Conservation (phyloP, 2,888 invertebrate species). For the Cerastis leucographa region DNA sequence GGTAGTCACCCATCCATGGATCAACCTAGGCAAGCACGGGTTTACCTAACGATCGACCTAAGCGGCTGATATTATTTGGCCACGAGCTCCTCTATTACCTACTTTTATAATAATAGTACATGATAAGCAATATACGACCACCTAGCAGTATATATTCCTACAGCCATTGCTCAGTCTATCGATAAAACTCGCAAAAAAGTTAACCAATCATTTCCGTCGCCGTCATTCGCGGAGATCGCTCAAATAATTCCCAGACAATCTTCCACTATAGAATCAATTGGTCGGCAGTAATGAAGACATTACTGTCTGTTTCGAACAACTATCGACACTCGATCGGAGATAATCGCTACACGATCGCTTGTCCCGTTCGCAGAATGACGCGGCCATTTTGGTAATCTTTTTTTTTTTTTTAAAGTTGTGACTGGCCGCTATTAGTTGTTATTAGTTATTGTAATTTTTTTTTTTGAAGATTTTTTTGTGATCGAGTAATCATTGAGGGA, state of each 20-base stretch:
- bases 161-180: neutral
- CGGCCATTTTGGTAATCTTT: conserved; percentile 49
- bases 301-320: conserved; percentile 77
- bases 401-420: conserved; percentile 59
- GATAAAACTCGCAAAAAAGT: conserved; percentile 6
- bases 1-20: too few relatives aligned
- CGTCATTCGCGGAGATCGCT: conserved; percentile 46
- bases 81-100: too few relatives aligned
- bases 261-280: conserved; percentile 80
- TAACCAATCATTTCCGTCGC: conserved; percentile 39
- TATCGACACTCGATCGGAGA: conserved; percentile 78
- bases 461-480: conserved; percentile 15
- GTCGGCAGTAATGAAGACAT: conserved; percentile 85
- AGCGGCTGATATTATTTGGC: too few relatives aligned
- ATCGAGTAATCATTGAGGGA: conserved; percentile 33
- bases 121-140: neutral
- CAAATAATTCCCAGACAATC: conserved; percentile 62
- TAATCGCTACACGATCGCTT: conserved; percentile 79
- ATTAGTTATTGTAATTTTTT: conserved; percentile 50
- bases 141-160: neutral
- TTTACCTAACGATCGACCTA: too few relatives aligned
- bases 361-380: conserved; percentile 74
- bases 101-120: neutral
- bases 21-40: too few relatives aligned
- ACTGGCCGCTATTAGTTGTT: conserved; percentile 49